These are phyloP conservation scores for Trogon surrucura DNA, from an alignment of 2,113 vertebrate genomes.

Conservation along the genomic window DNA sequence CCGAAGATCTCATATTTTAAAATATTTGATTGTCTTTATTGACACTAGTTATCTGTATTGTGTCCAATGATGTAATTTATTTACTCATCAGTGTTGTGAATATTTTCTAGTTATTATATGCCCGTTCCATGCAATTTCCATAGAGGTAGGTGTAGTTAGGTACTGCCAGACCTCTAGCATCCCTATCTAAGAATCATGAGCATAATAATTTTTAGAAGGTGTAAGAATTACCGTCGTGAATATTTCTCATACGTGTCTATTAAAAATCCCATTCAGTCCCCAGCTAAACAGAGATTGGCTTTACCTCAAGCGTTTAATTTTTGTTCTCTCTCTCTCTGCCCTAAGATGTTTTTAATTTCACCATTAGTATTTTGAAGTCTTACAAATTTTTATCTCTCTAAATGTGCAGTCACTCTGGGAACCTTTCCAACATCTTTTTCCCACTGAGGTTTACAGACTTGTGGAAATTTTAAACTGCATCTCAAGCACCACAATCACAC, in stretches of 20 bases:
- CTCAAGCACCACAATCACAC: background rate
- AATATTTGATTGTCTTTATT: background rate
- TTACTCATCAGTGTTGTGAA: background rate
- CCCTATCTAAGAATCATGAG: background rate
- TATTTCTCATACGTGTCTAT: background rate
- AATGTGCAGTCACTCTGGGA: background rate
- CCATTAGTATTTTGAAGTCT: background rate
- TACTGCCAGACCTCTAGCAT: background rate
- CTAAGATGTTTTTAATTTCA: background rate
- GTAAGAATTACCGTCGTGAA: background rate
- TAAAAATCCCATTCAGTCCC: background rate
- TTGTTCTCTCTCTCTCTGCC: background rate
- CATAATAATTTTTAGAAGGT: background rate
- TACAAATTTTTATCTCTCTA: background rate
- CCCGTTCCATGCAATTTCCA: fast-evolving
- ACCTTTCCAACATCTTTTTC: background rate
- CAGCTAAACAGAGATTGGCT: background rate
- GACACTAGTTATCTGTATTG: background rate
- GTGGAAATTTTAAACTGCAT: background rate
- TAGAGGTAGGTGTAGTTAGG: background rate
- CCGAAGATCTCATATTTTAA: background rate
- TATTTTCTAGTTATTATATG: background rate
- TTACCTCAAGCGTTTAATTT: background rate
- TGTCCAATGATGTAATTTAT: background rate
- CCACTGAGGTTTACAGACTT: background rate